Evolutionary conservation across 2,797 vertebrate genomes (phyloP), one percentile per base, ranked within the genome.

Genomic region (Eupleurogrammus muticus): DNA sequence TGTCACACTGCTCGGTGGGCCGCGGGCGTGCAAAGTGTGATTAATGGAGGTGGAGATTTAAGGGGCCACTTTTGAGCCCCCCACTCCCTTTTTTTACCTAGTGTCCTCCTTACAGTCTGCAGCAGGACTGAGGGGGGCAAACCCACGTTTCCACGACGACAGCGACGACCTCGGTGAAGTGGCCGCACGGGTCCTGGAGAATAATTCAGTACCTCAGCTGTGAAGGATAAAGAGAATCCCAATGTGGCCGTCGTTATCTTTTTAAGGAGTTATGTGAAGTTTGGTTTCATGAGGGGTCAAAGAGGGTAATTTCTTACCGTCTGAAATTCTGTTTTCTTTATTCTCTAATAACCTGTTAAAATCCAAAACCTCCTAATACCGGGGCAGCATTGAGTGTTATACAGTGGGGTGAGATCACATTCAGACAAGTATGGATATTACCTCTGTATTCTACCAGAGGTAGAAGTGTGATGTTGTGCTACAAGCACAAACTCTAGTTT

Each of bases 31-130:
- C 86, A 93, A 94, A 94, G 92, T 93, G 87, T 94, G 94, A 95
- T 95, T 93, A 94, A 95, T 94, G 87, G 84, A 92, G 88, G 92
- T 80, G 68, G 71, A 87, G 89, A 89, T 92, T 81, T 89, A 84
- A 89, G 79, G 66, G 91, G 90, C 84, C 87, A 90, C 71, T 85
- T 81, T 75, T 50, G 70, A 84, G 71, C 70, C 81, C 70, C 81
- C 50, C 35, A 77, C 78, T 74, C 66, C 28, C 6, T 28, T 28
- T 28, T 83, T 85, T 87, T 89, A 84, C 81, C 79, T 62, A 48
- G 65, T 68, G 23, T 56, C 73, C 66, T 78, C 73, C 66, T 78
- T 70, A 71, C 82, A 79, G 82, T 81, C 75, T 71, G 73, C 9
- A 32, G 67, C 71, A 17, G 77, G 66, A 57, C 79, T 66, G 66